A percentile compares a stretch with the other conserved stretches of the same genome.
phyloP scores from a whole-genome alignment of 2,888 invertebrate genomes.

The Onchidella celtica region DNA sequence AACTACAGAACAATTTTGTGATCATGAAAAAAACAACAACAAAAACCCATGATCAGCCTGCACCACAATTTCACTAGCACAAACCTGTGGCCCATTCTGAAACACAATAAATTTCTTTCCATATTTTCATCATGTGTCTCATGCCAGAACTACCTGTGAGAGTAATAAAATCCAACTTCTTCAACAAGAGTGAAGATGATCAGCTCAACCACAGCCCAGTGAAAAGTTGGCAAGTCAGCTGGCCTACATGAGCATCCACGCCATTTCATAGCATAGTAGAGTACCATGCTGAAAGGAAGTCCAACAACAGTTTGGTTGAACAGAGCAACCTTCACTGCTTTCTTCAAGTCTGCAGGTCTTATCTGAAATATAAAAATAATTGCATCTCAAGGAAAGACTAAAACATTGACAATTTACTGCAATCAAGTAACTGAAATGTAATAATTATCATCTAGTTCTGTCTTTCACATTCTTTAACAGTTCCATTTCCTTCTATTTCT shows the following conservation, averaged over 20 bases:
- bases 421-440: background rate
- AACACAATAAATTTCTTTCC: no score
- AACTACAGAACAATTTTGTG: no score
- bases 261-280: constrained; percentile 85
- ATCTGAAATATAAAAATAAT: constrained; percentile 34
- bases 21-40: no score
- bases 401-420: no score
- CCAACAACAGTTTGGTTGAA: constrained; percentile 86
- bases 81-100: no score
- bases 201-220: constrained; percentile 86
- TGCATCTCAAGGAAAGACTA: no score
- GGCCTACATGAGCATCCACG: constrained; percentile 84
- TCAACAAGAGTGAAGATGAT: constrained; percentile 88
- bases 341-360: constrained; percentile 9
- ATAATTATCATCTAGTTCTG: no score
- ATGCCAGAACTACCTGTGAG: constrained; percentile 89
- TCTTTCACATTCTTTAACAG: no score
- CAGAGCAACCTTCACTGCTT: constrained; percentile 45
- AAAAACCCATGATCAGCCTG: no score
- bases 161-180: constrained; percentile 91
- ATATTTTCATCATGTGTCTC: no score
- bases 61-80: no score
- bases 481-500: no score
- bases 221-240: constrained; percentile 88
- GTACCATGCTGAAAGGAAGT: constrained; percentile 84